Evolutionary conservation across 2,113 vertebrate genomes (phyloP).

Genomic region (Casuarius casuarius): DNA sequence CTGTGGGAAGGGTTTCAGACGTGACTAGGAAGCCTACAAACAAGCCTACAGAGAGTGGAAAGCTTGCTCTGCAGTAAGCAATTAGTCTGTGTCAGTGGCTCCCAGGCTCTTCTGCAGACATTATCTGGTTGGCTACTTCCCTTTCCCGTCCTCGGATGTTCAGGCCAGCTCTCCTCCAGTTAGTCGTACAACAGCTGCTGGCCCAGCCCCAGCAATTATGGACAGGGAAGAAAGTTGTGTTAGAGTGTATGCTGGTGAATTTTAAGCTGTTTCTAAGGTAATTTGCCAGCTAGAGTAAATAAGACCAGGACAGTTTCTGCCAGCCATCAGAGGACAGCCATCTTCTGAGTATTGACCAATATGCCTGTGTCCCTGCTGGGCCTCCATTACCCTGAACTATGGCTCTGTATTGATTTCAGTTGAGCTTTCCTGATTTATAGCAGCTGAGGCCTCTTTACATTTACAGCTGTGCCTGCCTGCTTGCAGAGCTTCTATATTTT

Average conservation of each 20-base stretch:
- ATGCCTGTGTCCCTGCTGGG: rapidly evolving
- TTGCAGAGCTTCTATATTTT: neutral
- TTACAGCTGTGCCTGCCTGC: neutral
- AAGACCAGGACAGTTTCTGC: neutral
- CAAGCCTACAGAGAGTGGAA: neutral
- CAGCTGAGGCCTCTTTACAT: neutral
- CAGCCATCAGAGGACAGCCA: neutral
- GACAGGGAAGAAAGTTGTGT: neutral
- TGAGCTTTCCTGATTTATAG: neutral
- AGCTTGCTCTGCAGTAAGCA: constrained; percentile 1
- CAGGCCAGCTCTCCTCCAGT: neutral
- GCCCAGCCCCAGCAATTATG: neutral
- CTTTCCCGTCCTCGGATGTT: neutral
- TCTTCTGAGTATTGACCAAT: neutral
- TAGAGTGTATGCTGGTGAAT: neutral
- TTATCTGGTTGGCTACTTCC: constrained; percentile 35
- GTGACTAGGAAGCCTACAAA: neutral
- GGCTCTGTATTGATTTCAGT: neutral
- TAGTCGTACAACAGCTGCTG: constrained; percentile 27
- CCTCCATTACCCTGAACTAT: neutral
- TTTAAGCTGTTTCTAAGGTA: neutral
- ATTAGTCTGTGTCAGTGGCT: constrained; percentile 9
- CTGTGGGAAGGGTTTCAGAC: constrained; percentile 24
- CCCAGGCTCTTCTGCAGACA: constrained; percentile 1
- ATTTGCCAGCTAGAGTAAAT: neutral